phyloP scores from a whole-genome alignment of 2,888 invertebrate species.

The Colletes collaris region DNA sequence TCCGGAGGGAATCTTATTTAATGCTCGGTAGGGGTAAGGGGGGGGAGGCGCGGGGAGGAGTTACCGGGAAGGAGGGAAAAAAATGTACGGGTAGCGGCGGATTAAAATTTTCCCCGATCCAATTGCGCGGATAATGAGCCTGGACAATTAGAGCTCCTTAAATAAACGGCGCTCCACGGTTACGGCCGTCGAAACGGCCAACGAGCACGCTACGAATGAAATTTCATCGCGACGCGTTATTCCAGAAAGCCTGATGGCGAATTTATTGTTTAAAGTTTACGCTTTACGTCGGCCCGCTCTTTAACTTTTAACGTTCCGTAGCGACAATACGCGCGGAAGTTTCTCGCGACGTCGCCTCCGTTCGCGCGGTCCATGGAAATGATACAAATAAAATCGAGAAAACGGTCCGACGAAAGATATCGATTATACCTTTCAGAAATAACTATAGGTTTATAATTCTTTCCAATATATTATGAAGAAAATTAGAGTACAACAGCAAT shows the following conservation, averaged over 20 bases:
- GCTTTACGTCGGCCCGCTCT: background rate
- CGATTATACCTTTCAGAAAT: too few relatives aligned
- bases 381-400: too few relatives aligned
- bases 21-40: background rate
- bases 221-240: slow-evolving; percentile 25
- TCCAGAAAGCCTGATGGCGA: background rate
- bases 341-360: too few relatives aligned
- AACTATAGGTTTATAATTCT: too few relatives aligned
- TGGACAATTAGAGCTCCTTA: slow-evolving; percentile 46
- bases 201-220: slow-evolving; percentile 4
- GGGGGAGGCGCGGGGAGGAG: background rate
- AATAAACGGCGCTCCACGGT: slow-evolving; percentile 23
- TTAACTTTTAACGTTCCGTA: slow-evolving; percentile 2
- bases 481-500: too few relatives aligned
- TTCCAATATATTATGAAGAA: too few relatives aligned
- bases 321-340: background rate
- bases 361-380: too few relatives aligned
- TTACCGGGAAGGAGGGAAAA: background rate
- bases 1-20: slow-evolving; percentile 25
- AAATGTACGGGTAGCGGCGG: background rate
- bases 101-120: slow-evolving; percentile 45
- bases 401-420: too few relatives aligned
- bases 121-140: slow-evolving; percentile 45
- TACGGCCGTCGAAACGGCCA: background rate
- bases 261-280: slow-evolving; percentile 29